Conservation (phyloP, 2,888 invertebrate genomes). For the Mesodorylaimus sp. region DNA sequence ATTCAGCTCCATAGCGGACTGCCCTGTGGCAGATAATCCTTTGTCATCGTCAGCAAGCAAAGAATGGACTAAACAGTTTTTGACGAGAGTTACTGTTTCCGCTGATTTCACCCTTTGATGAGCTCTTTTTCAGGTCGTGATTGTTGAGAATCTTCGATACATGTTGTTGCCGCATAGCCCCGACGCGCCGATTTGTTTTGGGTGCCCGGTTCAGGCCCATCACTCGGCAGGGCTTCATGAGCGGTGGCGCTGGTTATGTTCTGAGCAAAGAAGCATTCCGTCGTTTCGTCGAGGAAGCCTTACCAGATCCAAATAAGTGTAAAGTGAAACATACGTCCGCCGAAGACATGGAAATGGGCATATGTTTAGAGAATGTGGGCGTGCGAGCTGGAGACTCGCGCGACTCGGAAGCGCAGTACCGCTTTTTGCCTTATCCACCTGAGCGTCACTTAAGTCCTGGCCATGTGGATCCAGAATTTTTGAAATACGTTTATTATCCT, state of each 20-base stretch:
- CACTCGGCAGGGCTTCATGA: conserved; percentile 45
- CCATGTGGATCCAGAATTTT: conserved; percentile 47
- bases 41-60: too few relatives aligned
- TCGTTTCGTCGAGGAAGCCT: conserved; percentile 47
- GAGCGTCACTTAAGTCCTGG: conserved; percentile 77
- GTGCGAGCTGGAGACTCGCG: conserved; percentile 72
- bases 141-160: conserved; percentile 84
- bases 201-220: conserved; percentile 70
- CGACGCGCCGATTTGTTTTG: conserved; percentile 62
- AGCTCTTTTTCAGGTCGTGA: too few relatives aligned
- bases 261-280: conserved; percentile 60
- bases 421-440: conserved; percentile 86
- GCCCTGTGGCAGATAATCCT: too few relatives aligned
- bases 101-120: too few relatives aligned
- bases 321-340: conserved; percentile 38
- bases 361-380: conserved; percentile 62
- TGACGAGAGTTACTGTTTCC: too few relatives aligned
- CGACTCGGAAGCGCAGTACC: conserved; percentile 59
- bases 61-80: too few relatives aligned
- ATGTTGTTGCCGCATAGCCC: conserved; percentile 59
- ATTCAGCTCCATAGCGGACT: too few relatives aligned
- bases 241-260: conserved; percentile 58
- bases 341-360: conserved; percentile 82
- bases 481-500: conserved; percentile 77
- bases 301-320: conserved; percentile 51